Percentiles rank a stretch among this genome's conserved stretches.
phyloP scores from a whole-genome alignment of 2,113 vertebrate genomes.

The Fulica atra region DNA sequence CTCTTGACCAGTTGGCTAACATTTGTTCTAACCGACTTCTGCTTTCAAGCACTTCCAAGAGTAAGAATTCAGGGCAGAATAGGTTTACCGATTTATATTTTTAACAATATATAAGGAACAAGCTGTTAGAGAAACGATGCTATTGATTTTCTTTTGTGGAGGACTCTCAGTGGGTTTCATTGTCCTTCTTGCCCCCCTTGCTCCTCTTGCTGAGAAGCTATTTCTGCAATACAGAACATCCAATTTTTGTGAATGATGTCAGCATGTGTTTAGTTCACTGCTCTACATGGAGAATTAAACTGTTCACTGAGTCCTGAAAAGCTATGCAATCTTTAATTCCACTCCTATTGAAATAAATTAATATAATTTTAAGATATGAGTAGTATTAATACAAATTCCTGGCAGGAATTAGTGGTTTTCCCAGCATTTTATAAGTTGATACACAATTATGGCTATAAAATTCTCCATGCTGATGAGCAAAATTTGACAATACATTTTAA shows the following conservation, averaged over 20 bases:
- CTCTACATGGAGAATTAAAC: neutral
- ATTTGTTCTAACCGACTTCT: neutral
- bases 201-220: neutral
- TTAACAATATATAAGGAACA: neutral
- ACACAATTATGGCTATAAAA: neutral
- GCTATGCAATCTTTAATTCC: neutral
- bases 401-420: neutral
- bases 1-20: neutral
- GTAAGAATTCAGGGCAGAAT: neutral
- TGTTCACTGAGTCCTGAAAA: neutral
- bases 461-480: fast-evolving
- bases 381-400: neutral
- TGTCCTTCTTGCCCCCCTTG: neutral
- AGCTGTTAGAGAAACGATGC: neutral
- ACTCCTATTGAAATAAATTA: neutral
- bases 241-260: neutral
- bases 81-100: neutral
- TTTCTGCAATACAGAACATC: neutral
- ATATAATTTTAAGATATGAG: neutral
- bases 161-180: neutral
- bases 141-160: neutral
- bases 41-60: neutral
- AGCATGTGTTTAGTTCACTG: neutral
- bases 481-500: neutral
- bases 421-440: neutral